Conservation (phyloP, 2,113 vertebrate species). For the Cyanistes caeruleus region DNA sequence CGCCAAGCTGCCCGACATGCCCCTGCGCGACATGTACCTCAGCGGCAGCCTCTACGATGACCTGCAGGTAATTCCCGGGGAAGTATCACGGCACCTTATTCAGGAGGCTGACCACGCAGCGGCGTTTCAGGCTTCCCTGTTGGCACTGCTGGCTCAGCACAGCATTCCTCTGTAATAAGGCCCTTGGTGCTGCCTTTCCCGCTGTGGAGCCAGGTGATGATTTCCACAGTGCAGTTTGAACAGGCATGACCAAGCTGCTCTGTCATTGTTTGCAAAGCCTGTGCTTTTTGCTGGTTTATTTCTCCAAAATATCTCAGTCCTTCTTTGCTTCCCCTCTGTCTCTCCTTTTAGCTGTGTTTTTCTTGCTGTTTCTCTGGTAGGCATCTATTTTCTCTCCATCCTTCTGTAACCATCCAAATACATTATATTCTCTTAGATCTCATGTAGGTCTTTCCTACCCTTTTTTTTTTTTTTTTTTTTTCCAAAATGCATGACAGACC, state of each 20-base stretch:
- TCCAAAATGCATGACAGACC: background rate
- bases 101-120: background rate
- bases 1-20: constrained; percentile 95
- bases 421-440: background rate
- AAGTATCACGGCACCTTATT: background rate
- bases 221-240: background rate
- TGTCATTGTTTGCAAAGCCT: background rate
- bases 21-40: constrained; percentile 95
- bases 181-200: background rate
- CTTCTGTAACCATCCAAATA: background rate
- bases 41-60: constrained; percentile 97
- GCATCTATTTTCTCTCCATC: background rate
- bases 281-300: background rate
- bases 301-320: background rate
- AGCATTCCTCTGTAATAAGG: background rate
- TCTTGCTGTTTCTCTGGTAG: background rate
- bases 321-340: background rate
- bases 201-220: background rate
- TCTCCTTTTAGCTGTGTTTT: background rate
- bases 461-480: background rate
- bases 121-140: background rate
- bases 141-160: background rate
- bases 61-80: constrained; percentile 83
- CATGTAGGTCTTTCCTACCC: background rate
- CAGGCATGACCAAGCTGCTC: background rate